Conservation (phyloP, 92 coral and sea anemone genomes). For the Porites lobata region DNA sequence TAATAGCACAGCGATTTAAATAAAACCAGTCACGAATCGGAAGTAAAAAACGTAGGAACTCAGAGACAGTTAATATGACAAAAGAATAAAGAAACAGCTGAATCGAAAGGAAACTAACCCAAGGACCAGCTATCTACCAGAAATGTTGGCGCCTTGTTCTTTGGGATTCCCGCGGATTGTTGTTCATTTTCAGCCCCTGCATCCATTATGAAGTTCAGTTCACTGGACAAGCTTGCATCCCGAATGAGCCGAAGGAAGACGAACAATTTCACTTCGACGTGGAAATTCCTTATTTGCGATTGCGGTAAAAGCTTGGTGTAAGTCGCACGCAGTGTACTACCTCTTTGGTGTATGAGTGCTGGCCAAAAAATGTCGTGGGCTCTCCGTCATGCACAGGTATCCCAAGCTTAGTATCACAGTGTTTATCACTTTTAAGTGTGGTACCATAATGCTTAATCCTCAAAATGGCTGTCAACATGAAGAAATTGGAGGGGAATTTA, state of each 20-base stretch:
- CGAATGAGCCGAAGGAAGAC: no score
- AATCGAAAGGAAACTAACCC: constrained; percentile 32
- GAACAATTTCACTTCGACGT: constrained; percentile 32
- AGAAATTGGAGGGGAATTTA: no score
- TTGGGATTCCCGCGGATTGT: constrained; percentile 19
- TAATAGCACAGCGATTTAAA: no score
- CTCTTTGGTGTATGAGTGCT: not conserved
- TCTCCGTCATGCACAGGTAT: not conserved
- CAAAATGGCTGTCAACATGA: no score
- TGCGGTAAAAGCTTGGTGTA: not conserved
- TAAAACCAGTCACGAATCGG: not conserved
- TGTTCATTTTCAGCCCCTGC: constrained; percentile 12
- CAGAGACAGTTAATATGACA: not conserved
- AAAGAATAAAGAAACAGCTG: not conserved
- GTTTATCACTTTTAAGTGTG: no score
- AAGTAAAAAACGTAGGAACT: no score
- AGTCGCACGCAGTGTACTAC: no score
- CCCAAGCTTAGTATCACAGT: no score
- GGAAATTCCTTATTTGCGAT: constrained; percentile 42
- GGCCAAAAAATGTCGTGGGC: not conserved
- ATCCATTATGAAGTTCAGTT: constrained; percentile 44
- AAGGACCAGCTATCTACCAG: constrained; percentile 52
- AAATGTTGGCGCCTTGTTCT: constrained; percentile 68
- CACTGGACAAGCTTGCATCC: constrained; percentile 4
- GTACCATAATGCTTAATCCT: no score